Base-by-base conservation (phyloP, 1,140 invertebrate species). In the Rhagoletis pomonella region DNA sequence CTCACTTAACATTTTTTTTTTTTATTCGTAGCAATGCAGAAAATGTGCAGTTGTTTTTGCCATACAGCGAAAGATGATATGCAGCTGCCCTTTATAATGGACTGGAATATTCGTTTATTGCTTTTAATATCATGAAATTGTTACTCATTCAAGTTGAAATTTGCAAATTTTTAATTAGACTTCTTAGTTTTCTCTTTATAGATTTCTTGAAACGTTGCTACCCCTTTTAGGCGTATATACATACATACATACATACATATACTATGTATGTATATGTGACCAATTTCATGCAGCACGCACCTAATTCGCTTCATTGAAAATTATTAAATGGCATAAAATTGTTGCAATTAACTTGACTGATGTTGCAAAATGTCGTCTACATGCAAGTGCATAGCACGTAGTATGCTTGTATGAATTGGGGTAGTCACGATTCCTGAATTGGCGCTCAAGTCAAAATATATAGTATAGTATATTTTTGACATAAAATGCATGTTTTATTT, bases 251-350 rank as follows among this genome's bases (percentile, higher is more conserved):
- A 44, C 29, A 29, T 14, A 7, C 42, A 69, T 44, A 42, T 67
- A 12, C 29, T 14, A 42, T 14, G 65, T 69, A 14, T 69, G 50
- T 73, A 47, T n/a, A 2, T 47, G 17, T 4, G 10, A 29, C 9
- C 19, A 19, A 19, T 42, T 55, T 50, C 44, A 17, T 81, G 47
- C 44, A 47, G 5, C 47, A 81, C n/a, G 47, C 47, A 19, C n/a
- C 55, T 3, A 19, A 81, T n/a, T 19, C 39, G n/a, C n/a, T 55
- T 14, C 14, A 42, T 81, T 55, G 10, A 55, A 47, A 47, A 17
- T 47, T 81, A 81, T 81, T 50, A 47, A 42, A 81, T 81, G 73
- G 17, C 73, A 81, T 81, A 81, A 81, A 81, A 58, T 81, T 81
- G 47, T 2, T 5, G 12, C 14, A 50, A 47, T 47, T 47, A 42